Evolutionary conservation across 2,797 vertebrate genomes (phyloP), one percentile per base, ranked within the genome.

Genomic region (Sciurus vulgaris): DNA sequence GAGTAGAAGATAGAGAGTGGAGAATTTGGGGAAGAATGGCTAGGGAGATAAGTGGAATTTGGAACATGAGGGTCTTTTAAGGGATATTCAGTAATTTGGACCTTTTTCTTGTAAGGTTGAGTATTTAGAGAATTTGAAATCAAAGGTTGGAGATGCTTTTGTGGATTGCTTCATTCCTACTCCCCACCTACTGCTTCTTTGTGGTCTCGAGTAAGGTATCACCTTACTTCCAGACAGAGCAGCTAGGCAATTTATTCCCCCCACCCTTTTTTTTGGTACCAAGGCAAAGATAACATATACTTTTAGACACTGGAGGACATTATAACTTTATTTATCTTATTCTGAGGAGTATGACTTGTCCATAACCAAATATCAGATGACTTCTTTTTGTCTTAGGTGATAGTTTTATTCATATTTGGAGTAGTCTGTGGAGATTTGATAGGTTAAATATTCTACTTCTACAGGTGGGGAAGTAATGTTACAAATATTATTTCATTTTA

Each of bases 401-500:
- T 54, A 76, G 44, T 86, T 77, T 26, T 79, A 18, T 79, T 84
- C 38, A 17, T 69, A 18, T 74, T 28, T 51, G 51, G 12, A 54
- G 33, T 67, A 92, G 17, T 90, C 24, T 86, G 14, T 76, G 20
- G 84, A 86, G n/a, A 91, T 74, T 54, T 94, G 33, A 14, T 73
- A 44, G 30, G n/a, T 56, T 91, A 81, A 93, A 73, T 44, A 69
- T 61, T 91, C 88, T 38, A 91, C n/a, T 54, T 94, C 49, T 76
- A 41, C n/a, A 78, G 49, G 28, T 87, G 20, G 61, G 49, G 9
- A 86, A 94, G 38, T 90, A 70, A 81, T 30, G 63, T 94, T 81
- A 88, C 54, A 83, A 82, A 88, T 91, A 51, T 84, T 70, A 88
- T 59, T 95, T 86, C 12, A 78, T 67, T 94, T 87, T n/a, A 89